Evolutionary conservation across 1,140 invertebrate genomes (phyloP).

Genomic region (Heliconius eleuchia): DNA sequence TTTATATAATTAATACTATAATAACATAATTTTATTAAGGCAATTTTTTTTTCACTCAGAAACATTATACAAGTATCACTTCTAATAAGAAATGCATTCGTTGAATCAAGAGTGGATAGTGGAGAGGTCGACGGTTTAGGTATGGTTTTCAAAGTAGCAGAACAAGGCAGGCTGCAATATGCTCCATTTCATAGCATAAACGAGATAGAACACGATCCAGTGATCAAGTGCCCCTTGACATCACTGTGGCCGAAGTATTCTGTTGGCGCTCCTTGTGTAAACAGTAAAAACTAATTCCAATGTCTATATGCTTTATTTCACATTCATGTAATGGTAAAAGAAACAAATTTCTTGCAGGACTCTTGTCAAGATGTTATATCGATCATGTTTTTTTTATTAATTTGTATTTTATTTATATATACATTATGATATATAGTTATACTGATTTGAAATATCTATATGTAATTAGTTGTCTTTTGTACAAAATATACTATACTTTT

Average conservation of each 20-base stretch:
- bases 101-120: conserved; percentile 33
- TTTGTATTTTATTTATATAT: no score
- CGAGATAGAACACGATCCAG: conserved; percentile 69
- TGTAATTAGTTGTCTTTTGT: no score
- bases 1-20: no score
- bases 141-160: conserved; percentile 34
- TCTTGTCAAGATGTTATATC: not conserved
- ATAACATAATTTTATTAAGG: no score
- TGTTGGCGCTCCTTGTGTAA: conserved; percentile 33
- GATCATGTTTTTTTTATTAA: not conserved
- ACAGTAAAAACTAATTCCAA: conserved; percentile 25
- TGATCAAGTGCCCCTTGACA: conserved; percentile 58
- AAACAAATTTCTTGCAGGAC: not conserved
- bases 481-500: no score
- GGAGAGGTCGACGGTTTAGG: conserved; percentile 26
- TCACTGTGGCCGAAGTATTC: conserved; percentile 39
- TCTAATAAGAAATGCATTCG: conserved; percentile 16
- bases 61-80: conserved; percentile 2
- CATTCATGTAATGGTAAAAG: not conserved
- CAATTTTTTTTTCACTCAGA: not conserved
- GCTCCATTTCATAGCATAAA: conserved; percentile 53
- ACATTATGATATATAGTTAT: no score
- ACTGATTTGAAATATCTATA: no score
- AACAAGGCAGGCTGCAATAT: conserved; percentile 45
- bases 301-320: conserved; percentile 5